A percentile compares a stretch with the other conserved stretches of the same genome.
Conservation (phyloP, 2,888 invertebrate species). For the Polymixis lichenea region DNA sequence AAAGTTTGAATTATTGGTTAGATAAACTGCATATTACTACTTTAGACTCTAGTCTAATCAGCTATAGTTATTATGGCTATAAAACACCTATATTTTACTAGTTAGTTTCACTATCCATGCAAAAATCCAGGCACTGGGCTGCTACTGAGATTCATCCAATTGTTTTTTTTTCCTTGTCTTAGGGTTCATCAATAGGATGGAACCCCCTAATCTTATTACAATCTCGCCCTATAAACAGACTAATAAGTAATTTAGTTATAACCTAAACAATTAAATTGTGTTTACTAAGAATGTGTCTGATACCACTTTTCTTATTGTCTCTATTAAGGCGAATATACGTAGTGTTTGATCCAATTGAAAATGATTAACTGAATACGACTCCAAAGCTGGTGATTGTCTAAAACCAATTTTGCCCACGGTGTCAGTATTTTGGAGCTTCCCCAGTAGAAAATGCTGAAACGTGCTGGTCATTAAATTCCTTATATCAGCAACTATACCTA, state of each 20-base stretch:
- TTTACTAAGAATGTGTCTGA: too few species aligned
- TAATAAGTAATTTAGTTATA: too few species aligned
- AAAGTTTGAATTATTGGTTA: not conserved
- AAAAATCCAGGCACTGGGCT: too few species aligned
- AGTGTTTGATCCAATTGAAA: not conserved
- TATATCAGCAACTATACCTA: not conserved
- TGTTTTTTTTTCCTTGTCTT: not conserved
- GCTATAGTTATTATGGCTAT: not conserved
- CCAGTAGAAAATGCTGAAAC: not conserved
- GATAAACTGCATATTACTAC: not conserved
- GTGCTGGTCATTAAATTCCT: not conserved
- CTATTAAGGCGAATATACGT: too few species aligned
- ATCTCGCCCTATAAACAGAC: too few species aligned
- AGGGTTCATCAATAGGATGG: too few species aligned
- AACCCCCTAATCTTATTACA: too few species aligned
- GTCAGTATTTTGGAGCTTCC: not conserved
- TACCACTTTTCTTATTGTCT: too few species aligned
- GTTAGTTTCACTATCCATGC: not conserved
- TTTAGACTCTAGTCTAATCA: not conserved
- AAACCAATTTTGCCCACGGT: not conserved
- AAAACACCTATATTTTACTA: not conserved
- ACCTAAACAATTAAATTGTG: too few species aligned
- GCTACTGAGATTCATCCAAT: not conserved
- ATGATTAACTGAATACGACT: not conserved
- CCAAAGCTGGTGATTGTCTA: not conserved